Conservation (phyloP, 2,797 vertebrate species). For the Tamandua tetradactyla region DNA sequence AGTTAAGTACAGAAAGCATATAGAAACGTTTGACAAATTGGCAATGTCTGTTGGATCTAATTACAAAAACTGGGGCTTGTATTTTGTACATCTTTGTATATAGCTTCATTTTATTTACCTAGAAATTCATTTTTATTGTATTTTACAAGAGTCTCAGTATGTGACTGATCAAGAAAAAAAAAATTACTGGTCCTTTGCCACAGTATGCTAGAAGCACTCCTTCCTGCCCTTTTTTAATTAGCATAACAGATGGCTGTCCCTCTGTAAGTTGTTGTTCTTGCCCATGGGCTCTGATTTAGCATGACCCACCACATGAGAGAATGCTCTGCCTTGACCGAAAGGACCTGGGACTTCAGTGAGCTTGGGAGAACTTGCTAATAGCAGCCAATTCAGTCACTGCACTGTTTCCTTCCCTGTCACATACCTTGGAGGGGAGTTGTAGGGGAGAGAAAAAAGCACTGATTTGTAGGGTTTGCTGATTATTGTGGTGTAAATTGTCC, state of each 20-base stretch:
- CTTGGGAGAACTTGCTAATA: background rate
- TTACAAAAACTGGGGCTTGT: background rate
- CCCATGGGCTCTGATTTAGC: background rate
- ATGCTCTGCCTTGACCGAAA: background rate
- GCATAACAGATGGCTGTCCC: accelerated
- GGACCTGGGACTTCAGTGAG: background rate
- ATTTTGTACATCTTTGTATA: background rate
- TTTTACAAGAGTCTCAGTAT: background rate
- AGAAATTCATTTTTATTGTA: background rate
- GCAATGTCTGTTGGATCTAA: background rate
- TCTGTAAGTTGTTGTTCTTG: background rate
- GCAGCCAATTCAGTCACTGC: background rate
- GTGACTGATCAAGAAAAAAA: background rate
- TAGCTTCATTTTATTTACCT: background rate
- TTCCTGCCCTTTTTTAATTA: background rate
- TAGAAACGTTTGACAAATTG: background rate
- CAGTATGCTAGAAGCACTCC: accelerated
- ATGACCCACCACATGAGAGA: background rate
- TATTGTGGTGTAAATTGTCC: background rate
- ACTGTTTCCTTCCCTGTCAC: accelerated
- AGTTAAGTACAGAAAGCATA: background rate
- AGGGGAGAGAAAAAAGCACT: background rate
- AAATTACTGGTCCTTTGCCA: background rate
- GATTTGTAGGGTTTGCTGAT: too few species aligned
- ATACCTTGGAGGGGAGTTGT: too few species aligned